These are phyloP conservation scores for Cynopterus brachyotis DNA, from an alignment of 2,113 vertebrate species.

Conservation along the genomic window DNA sequence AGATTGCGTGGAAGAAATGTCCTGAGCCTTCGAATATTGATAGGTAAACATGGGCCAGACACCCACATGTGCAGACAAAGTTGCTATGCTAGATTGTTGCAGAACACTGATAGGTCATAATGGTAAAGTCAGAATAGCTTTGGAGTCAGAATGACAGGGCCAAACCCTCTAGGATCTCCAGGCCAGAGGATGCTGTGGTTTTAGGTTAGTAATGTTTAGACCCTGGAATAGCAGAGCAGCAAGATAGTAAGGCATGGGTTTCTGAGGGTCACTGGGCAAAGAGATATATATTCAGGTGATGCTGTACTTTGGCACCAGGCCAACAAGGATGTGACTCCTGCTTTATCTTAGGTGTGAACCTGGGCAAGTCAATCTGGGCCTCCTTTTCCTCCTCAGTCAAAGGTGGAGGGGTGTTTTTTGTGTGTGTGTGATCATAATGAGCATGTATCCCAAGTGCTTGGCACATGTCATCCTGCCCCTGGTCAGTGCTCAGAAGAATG, in stretches of 20 bases:
- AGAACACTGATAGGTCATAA: fast-evolving
- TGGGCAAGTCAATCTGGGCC: not conserved
- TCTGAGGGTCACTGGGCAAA: not conserved
- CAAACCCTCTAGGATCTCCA: not conserved
- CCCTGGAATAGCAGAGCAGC: not conserved
- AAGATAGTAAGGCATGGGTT: fast-evolving
- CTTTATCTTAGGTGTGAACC: not conserved
- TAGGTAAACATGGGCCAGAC: not conserved
- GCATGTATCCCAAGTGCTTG: fast-evolving
- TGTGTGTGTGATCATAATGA: not conserved
- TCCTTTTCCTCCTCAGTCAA: not conserved
- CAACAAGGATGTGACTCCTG: not conserved
- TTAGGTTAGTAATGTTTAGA: not conserved
- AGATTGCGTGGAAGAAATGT: too few species aligned
- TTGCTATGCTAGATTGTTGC: fast-evolving
- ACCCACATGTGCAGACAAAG: fast-evolving
- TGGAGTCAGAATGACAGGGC: not conserved
- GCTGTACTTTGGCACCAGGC: not conserved
- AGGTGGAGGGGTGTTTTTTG: not conserved
- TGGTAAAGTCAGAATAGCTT: not conserved
- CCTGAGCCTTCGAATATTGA: not conserved
- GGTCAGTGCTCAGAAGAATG: too few species aligned
- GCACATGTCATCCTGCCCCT: too few species aligned
- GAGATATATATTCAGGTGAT: not conserved
- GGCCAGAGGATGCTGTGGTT: not conserved